Evolutionary conservation across 2,888 invertebrate genomes (phyloP), one percentile per base, ranked within the genome.

Genomic region (Zygaena filipendulae): DNA sequence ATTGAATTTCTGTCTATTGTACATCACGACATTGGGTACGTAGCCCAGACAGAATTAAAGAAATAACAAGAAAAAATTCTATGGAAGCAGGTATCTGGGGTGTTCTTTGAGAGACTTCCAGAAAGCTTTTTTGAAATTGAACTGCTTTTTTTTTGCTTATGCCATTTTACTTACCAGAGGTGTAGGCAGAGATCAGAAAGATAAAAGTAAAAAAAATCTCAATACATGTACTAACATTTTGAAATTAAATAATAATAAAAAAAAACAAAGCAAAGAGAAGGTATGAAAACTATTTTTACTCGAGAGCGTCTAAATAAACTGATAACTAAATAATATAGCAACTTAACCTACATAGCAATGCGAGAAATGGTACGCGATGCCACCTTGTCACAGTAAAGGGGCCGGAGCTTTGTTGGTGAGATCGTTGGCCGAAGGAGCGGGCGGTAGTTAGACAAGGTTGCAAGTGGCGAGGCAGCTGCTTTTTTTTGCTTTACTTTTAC

Each of bases 311-410:
- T n/a, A n/a, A n/a, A n/a, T n/a, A n/a, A n/a, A n/a, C n/a, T n/a
- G n/a, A n/a, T n/a, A n/a, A 68, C 71, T 64, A 72, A 69, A 69
- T 69, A 69, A 69, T 69, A 70, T 63, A 67, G 54, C 54, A 49
- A 56, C 49, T 49, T 54, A 58, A 53, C 55, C 58, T 49, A 57
- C 51, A 56, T 52, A 49, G 45, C 48, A 46, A 52, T 45, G 46
- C 43, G 42, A 6, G 16, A 52, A 57, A 57, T 49, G 49, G 44
- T 36, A 38, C 45, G 44, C 40, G 47, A 45, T 58, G 47, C 45
- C 46, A 68, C 68, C 62, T 59, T 74, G 60, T 67, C 71, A 47
- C 51, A 48, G 42, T 44, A 42, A 43, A 43, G 40, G 45, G 42
- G 39, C 38, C 42, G 35, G 36, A 33, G 43, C 38, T 43, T 45